A percentile compares a stretch with the other conserved stretches of the same genome.
Evolutionary conservation across 2,797 vertebrate species (phyloP).

Genomic region (Pseudocheirus occidentalis): DNA sequence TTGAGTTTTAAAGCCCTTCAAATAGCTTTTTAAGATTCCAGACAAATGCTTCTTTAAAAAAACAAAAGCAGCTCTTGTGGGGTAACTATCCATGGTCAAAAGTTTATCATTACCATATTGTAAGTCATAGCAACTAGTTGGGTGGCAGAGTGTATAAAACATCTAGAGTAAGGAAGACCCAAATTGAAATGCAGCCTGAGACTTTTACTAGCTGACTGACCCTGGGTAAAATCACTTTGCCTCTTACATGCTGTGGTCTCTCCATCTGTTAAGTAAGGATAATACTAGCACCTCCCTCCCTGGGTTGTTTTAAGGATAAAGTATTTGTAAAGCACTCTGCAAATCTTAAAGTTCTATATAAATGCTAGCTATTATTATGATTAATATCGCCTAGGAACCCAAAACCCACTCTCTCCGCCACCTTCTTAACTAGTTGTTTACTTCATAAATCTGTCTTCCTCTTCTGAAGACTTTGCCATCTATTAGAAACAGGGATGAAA

Average conservation of each 20-base stretch:
- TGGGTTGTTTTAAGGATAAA: not conserved
- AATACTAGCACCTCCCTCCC: not conserved
- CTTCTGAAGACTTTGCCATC: not conserved
- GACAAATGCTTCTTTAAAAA: not conserved
- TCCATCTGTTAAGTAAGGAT: not conserved
- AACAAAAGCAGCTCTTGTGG: not conserved
- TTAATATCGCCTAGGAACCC: not conserved
- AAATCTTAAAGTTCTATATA: not conserved
- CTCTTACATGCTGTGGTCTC: not conserved
- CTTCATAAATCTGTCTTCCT: not conserved
- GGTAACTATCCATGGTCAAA: not conserved
- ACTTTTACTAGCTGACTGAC: not conserved
- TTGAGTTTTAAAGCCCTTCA: not conserved
- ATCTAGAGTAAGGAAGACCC: not conserved
- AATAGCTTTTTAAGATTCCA: not conserved
- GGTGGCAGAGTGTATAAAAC: not conserved
- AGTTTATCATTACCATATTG: not conserved
- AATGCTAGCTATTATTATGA: not conserved
- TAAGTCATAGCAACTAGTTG: not conserved
- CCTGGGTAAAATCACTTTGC: not conserved
- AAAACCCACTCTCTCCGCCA: not conserved
- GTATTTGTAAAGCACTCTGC: not conserved
- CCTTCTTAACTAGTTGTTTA: not conserved
- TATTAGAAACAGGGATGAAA: not conserved
- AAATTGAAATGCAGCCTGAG: not conserved